phyloP scores from a whole-genome alignment of 2,113 vertebrate genomes.

The Urocitellus parryii region DNA sequence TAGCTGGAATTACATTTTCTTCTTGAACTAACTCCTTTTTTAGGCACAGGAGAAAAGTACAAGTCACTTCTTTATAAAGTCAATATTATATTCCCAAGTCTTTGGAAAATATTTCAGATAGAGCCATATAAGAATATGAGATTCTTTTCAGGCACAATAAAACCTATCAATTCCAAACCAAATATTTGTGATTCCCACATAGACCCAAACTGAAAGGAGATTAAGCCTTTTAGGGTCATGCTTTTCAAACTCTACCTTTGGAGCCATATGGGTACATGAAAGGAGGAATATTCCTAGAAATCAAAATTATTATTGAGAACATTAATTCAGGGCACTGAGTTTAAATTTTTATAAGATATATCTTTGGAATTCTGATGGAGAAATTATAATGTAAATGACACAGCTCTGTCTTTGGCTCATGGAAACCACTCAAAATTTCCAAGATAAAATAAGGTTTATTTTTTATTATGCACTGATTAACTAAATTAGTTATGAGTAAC shows the following conservation, averaged over 20 bases:
- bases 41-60: not conserved
- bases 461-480: not conserved
- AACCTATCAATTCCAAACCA: conserved; percentile 18
- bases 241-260: conserved; percentile 36
- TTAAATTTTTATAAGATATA: not conserved
- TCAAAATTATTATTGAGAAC: not conserved
- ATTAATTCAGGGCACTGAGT: not conserved
- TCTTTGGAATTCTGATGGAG: not conserved
- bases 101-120: conserved; percentile 4
- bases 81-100: not conserved
- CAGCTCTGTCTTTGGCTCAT: not conserved
- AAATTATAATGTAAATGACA: not conserved
- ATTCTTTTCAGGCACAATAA: not conserved
- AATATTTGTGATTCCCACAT: conserved; percentile 10
- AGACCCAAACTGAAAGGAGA: not conserved
- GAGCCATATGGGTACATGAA: not conserved
- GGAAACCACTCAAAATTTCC: not conserved
- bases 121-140: not conserved
- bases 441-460: not conserved
- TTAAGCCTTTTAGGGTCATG: not conserved
- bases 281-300: not conserved
- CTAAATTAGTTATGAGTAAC: not conserved
- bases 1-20: not conserved
- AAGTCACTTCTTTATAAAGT: not conserved
- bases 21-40: not conserved